A percentile compares a stretch with the other conserved stretches of the same genome.
Conservation (phyloP, 2,888 invertebrate genomes). For the Mythimna ferrago region DNA sequence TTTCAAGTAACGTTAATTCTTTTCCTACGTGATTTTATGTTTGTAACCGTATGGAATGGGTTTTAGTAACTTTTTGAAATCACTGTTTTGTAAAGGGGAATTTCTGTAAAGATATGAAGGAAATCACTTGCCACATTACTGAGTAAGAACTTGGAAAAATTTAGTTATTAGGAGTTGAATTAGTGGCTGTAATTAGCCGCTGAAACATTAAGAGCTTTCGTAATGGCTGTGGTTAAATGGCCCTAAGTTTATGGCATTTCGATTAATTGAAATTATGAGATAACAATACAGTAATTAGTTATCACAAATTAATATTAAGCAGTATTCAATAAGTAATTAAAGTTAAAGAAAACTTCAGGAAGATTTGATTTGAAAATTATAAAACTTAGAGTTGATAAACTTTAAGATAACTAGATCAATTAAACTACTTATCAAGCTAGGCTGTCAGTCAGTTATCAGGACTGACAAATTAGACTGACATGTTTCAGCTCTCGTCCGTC, state of each 20-base stretch:
- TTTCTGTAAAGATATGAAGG: slow-evolving; percentile 4
- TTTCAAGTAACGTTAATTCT: slow-evolving; percentile 28
- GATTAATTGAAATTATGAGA: neutral
- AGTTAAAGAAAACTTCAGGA: neutral
- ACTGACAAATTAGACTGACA: slow-evolving; percentile 25
- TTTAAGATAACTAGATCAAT: neutral
- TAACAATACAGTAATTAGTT: neutral
- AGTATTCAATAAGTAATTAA: neutral
- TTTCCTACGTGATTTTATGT: slow-evolving; percentile 37
- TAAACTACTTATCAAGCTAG: neutral
- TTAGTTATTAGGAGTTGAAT: neutral
- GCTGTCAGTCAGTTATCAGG: neutral
- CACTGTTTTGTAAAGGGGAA: neutral
- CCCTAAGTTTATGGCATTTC: neutral
- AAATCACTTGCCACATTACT: neutral
- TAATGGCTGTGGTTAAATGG: neutral
- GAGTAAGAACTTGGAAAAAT: neutral
- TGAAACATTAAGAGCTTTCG: slow-evolving; percentile 23
- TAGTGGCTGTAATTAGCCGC: neutral
- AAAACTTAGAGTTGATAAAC: neutral
- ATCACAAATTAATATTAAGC: neutral
- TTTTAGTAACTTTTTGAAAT: slow-evolving; percentile 14
- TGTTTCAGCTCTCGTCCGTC: neutral
- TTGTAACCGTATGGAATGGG: slow-evolving; percentile 9
- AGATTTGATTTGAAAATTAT: neutral